Base-by-base conservation (phyloP, 2,888 invertebrate species). In the Lasiommata megera region DNA sequence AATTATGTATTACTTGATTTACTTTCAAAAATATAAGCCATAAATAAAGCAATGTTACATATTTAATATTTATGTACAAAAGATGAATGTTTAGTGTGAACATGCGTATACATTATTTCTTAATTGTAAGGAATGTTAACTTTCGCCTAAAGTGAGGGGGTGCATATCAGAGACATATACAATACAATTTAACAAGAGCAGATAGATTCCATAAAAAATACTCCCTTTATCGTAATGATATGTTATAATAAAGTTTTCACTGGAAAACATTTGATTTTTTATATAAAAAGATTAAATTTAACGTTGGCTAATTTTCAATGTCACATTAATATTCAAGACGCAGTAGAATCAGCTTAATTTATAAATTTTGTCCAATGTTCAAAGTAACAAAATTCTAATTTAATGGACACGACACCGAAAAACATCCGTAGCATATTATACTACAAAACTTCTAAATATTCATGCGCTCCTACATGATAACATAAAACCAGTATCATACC, bases 31-130 rank as follows among this genome's bases (percentile, higher is more conserved):
- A n/a, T 12, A 18, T 41, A 18, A 43, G 43, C 43, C 23, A 43
- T 44, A 9, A 44, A 14, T 29, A 44, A 44, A 29, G 28, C 12
- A 12, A 28, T 5, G 18, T 34, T 34, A 34, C 3, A 34, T 41
- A 41, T 34, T 34, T 9, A 28, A 9, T 38, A 18, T 41, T 41
- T 41, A 41, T 44, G 28, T 44, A 44, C 44, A 44, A 44, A 28
- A 29, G n/a, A 29, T 44, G 44, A 44, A 0, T n/a, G n/a, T 12
- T 8, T 5, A 43, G 12, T 8, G 28, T 44, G 14, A 44, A n/a
- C 44, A 44, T 44, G 44, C 44, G 14, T 44, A 28, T 36, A 18
- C n/a, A 28, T 41, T 12, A 28, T 28, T 44, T 28, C n/a, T n/a
- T n/a, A n/a, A n/a, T 14, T 2, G 28, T 28, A 3, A 14, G 7